Evolutionary conservation across 2,113 vertebrate genomes (phyloP).

Genomic region (Petroica traversi): DNA sequence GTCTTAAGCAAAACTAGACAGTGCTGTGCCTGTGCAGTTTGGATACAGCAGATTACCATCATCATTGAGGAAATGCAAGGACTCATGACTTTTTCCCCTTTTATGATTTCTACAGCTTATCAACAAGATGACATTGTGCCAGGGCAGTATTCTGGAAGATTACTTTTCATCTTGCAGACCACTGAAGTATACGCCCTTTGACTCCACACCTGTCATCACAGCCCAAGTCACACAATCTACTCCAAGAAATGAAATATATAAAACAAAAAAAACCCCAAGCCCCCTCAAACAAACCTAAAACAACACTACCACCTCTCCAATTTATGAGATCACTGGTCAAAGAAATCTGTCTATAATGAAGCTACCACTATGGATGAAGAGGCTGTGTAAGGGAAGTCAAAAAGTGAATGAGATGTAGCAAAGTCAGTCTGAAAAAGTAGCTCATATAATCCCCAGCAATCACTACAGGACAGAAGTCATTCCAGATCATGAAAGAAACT

Average conservation of each 20-base stretch:
- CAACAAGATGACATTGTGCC: not conserved
- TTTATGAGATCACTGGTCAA: not conserved
- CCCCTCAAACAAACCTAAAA: not conserved
- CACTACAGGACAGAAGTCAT: not conserved
- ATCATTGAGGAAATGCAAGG: not conserved
- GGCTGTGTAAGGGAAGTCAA: not conserved
- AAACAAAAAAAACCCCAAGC: not conserved
- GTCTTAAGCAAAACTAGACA: not conserved
- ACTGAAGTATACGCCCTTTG: not conserved
- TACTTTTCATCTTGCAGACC: not conserved
- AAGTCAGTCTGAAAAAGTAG: not conserved
- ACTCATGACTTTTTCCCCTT: not conserved
- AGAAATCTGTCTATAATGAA: not conserved
- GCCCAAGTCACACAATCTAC: not conserved
- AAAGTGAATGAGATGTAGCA: not conserved
- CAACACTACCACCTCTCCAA: not conserved
- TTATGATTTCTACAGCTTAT: not conserved
- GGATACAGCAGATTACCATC: not conserved
- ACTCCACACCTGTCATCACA: not conserved
- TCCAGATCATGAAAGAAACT: not conserved
- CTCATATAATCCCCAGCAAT: not conserved
- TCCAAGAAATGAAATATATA: not conserved
- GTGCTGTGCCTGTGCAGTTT: not conserved
- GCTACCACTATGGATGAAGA: not conserved
- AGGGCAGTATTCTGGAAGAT: not conserved